Conservation (phyloP, 2,797 vertebrate species). For the Alosa sapidissima region DNA sequence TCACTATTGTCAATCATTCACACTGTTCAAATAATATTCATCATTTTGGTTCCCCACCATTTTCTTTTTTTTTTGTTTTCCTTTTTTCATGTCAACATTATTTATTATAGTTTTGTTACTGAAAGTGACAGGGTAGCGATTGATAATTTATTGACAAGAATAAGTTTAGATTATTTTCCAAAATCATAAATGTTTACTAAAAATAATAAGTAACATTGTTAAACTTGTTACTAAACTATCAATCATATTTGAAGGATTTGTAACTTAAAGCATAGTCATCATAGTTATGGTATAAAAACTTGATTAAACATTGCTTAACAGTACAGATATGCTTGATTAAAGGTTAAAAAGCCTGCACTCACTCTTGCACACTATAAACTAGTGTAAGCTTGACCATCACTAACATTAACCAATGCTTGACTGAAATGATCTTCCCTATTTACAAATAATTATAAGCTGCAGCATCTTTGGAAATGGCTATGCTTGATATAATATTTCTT, state of each 20-base stretch:
- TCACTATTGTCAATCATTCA: too few species aligned
- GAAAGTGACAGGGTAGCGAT: not conserved
- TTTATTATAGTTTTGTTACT: not conserved
- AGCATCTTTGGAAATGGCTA: not conserved
- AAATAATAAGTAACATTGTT: not conserved
- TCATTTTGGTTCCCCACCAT: too few species aligned
- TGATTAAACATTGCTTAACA: not conserved
- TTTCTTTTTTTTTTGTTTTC: not conserved
- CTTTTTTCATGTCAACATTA: not conserved
- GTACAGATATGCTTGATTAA: not conserved
- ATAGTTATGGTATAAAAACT: not conserved
- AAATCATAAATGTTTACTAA: not conserved
- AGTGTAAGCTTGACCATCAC: not conserved
- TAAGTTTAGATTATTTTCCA: not conserved
- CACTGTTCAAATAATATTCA: too few species aligned
- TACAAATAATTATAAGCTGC: not conserved
- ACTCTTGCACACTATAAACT: not conserved
- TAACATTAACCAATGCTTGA: not conserved
- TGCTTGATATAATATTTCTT: not conserved
- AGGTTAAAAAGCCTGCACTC: not conserved
- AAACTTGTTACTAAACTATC: not conserved
- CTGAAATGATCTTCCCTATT: not conserved
- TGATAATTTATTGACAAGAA: not conserved
- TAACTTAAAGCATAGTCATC: not conserved
- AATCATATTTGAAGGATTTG: not conserved